Percentiles rank a stretch among this genome's conserved stretches.
Evolutionary conservation across 37 sponge, comb jelly and placozoan genomes (phyloP).

Genomic region (Theonella swinhoei): DNA sequence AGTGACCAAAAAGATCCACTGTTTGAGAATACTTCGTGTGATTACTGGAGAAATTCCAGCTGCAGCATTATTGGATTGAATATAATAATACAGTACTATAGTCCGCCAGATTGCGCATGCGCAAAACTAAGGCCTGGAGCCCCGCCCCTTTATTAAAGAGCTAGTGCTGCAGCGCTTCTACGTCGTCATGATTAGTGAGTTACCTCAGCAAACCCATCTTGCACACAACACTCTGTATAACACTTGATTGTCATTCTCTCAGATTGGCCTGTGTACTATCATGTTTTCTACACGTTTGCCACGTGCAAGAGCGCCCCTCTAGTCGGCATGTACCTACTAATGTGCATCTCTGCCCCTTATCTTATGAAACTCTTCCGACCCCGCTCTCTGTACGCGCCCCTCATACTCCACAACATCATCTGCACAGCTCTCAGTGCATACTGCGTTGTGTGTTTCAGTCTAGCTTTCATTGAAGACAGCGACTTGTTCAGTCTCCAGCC

Average conservation of each 20-base stretch:
- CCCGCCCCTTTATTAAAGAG: too few species aligned
- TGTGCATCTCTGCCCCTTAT: slow-evolving; percentile 14
- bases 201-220: too few species aligned
- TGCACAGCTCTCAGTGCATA: slow-evolving; percentile 52
- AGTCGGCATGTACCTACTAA: slow-evolving; percentile 46
- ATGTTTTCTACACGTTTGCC: slow-evolving; percentile 13
- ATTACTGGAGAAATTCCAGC: slow-evolving; percentile 3
- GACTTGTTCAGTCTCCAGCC: slow-evolving; percentile 20
- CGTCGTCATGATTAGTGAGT: too few species aligned
- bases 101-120: too few species aligned
- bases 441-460: slow-evolving; percentile 13
- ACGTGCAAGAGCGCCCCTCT: slow-evolving; percentile 55
- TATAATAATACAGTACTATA: too few species aligned
- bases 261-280: not conserved
- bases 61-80: not conserved
- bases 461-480: slow-evolving; percentile 26
- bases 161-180: too few species aligned
- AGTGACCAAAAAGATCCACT: slow-evolving; percentile 2
- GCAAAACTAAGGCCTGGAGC: too few species aligned
- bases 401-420: slow-evolving; percentile 71
- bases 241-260: too few species aligned
- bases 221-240: too few species aligned
- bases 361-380: slow-evolving; percentile 49
- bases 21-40: not conserved
- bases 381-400: slow-evolving; percentile 27